Evolutionary conservation across 1,140 invertebrate genomes (phyloP).

Genomic region (Trachymyrmex cornetzi): DNA sequence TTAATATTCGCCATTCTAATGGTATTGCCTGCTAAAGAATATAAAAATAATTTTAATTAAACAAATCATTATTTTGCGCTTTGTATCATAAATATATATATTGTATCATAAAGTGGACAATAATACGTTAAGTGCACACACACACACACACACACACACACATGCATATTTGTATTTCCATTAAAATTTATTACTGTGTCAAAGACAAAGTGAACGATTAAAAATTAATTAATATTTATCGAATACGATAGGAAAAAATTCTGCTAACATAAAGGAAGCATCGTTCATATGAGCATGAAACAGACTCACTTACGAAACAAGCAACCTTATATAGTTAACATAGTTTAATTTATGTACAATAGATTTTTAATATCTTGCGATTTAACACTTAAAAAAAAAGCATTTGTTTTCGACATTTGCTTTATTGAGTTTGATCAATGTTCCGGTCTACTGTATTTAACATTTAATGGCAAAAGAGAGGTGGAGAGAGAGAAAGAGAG

Average conservation of each 20-base stretch:
- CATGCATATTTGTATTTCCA: background rate
- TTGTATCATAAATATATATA: background rate
- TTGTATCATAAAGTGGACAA: background rate
- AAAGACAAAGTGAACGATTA: background rate
- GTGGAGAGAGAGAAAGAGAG: background rate
- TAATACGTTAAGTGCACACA: background rate
- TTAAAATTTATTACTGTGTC: background rate
- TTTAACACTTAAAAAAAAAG: slow-evolving; percentile 10
- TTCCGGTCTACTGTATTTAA: background rate
- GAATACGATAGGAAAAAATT: background rate
- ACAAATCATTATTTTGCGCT: background rate
- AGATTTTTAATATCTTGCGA: background rate
- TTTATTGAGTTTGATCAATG: slow-evolving; percentile 20
- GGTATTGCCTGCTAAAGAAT: slow-evolving; percentile 90
- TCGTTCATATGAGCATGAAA: background rate
- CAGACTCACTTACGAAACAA: background rate
- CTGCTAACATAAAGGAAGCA: background rate
- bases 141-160: background rate
- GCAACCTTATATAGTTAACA: slow-evolving; percentile 1
- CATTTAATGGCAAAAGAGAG: background rate
- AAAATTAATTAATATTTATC: slow-evolving; percentile 33
- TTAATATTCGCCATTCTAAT: slow-evolving; percentile 94
- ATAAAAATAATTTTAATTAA: slow-evolving; percentile 10
- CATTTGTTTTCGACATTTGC: slow-evolving; percentile 5
- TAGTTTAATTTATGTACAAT: background rate